Evolutionary conservation across 2,797 vertebrate species (phyloP).

Genomic region (Rhyacichthys aspro): DNA sequence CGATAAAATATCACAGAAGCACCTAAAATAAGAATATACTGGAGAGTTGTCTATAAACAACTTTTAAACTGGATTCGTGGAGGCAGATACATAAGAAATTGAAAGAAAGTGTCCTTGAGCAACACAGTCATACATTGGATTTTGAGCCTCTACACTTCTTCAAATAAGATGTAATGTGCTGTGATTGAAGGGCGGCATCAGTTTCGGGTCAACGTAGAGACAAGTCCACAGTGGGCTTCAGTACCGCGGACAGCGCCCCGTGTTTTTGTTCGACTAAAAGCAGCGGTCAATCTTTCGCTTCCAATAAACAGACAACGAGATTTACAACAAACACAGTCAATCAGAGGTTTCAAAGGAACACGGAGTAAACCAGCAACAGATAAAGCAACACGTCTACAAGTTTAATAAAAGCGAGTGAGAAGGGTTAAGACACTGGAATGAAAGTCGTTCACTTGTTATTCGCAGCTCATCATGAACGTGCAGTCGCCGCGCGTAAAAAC

Average conservation of each 20-base stretch:
- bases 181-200: neutral
- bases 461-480: neutral
- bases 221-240: slow-evolving; percentile 32
- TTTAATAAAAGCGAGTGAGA: neutral
- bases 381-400: slow-evolving; percentile 41
- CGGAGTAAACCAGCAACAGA: slow-evolving; percentile 8
- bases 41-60: too few relatives aligned
- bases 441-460: neutral
- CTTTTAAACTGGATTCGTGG: too few relatives aligned
- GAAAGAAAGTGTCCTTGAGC: slow-evolving; percentile 37
- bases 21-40: too few relatives aligned
- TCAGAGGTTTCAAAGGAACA: too few relatives aligned
- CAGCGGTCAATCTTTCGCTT: neutral
- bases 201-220: slow-evolving; percentile 6
- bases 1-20: too few relatives aligned
- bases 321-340: too few relatives aligned
- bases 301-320: neutral
- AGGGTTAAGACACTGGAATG: too few relatives aligned
- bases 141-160: neutral
- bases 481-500: neutral
- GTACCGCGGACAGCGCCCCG: slow-evolving; percentile 74
- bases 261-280: slow-evolving; percentile 5
- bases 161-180: neutral
- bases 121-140: slow-evolving; percentile 9
- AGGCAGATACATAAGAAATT: too few relatives aligned